Conservation (phyloP, 1,140 invertebrate species). For the Drosophila arizonae region DNA sequence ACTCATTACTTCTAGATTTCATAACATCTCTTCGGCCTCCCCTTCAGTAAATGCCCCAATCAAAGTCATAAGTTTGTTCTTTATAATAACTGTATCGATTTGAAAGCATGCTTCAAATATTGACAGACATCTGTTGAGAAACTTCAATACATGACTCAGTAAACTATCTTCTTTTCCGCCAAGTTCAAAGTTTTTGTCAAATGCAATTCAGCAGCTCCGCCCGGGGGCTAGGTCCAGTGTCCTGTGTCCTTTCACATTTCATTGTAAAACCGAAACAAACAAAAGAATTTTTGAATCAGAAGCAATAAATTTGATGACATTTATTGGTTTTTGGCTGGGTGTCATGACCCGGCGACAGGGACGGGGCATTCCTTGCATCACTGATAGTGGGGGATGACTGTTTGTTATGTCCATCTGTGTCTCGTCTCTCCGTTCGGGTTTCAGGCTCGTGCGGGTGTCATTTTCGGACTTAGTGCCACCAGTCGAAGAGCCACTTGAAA, state of each 20-base stretch:
- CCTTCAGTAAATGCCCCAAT: too few species aligned
- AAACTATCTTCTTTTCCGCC: neutral
- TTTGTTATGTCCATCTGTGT: constrained; percentile 9
- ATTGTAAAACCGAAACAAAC: constrained; percentile 72
- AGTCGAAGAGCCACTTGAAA: constrained; percentile 62
- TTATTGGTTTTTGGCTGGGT: constrained; percentile 77
- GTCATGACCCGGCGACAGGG: constrained; percentile 50
- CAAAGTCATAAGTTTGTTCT: neutral
- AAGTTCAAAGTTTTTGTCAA: neutral
- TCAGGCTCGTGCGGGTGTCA: constrained; percentile 44
- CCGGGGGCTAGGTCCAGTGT: constrained; percentile 18
- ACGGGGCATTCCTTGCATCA: constrained; percentile 61
- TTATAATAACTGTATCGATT: too few species aligned
- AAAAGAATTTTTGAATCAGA: constrained; percentile 78
- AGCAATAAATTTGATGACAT: constrained; percentile 82
- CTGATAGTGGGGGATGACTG: constrained; percentile 39
- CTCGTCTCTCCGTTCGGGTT: constrained; percentile 11
- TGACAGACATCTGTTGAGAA: neutral
- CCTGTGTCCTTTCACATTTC: constrained; percentile 14
- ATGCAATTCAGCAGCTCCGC: constrained; percentile 2
- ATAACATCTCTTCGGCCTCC: too few species aligned
- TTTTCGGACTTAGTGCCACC: constrained; percentile 35
- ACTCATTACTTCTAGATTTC: too few species aligned
- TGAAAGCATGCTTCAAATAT: neutral
- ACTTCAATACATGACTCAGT: neutral